Evolutionary conservation across 2,888 invertebrate genomes (phyloP), one percentile per base, ranked within the genome.

Genomic region (Eupithecia centaureata): DNA sequence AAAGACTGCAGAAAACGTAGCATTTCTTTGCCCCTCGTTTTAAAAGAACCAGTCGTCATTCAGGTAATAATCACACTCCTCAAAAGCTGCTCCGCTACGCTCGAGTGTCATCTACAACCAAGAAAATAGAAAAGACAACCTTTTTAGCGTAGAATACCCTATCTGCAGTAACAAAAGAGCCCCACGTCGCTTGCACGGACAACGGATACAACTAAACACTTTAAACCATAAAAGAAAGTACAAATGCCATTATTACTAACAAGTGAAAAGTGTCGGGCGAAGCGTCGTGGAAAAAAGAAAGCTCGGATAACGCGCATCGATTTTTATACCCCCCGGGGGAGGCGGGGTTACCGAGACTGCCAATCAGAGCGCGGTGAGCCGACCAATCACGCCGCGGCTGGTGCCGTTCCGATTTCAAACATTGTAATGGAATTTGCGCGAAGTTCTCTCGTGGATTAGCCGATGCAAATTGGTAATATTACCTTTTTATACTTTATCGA

Each of bases 341-440:
- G 92, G 92, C 90, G 91, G 91, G 90, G 90, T 90, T 86, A 84
- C 76, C 67, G 85, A 83, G 84, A 78, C 83, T 77, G 90, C 92
- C 92, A 92, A 92, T 91, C 90, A 86, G 83, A 72, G 84, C 86
- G 89, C 87, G 89, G 90, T 86, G 88, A 87, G 84, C 88, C 88
- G 81, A 85, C 92, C 92, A 92, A 92, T 92, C 89, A 86, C 85
- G 81, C 76, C 81, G 84, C 79, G 83, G 84, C 84, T 82, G 83
- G 73, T 86, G 85, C 80, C 85, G 84, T 89, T 88, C 86, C 87
- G 84, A 85, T 88, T 87, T 87, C 79, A 84, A 88, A 86, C 85
- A 73, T 86, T 89, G 92, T 92, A 92, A 92, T 92, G 92, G 92
- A 92, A 92, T 92, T 92, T 91, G 84, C 85, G 85, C 86, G 86